Conservation (phyloP, 2,113 vertebrate genomes). For the Lasiurus cinereus region DNA sequence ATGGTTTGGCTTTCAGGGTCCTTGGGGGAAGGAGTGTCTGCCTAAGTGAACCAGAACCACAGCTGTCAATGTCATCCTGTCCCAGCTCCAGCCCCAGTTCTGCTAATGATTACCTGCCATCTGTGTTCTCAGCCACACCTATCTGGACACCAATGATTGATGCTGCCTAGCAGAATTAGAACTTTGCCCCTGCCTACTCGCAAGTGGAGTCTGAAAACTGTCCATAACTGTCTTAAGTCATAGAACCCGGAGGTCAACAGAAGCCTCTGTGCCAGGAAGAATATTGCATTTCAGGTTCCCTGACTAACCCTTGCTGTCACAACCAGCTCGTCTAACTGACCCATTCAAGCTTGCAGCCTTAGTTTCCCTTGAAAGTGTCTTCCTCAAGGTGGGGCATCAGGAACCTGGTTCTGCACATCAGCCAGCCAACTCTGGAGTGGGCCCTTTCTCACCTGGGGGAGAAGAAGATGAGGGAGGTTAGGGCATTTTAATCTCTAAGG, state of each 20-base stretch:
- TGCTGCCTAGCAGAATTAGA: constrained; percentile 58
- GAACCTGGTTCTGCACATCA: background rate
- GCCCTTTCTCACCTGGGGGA: background rate
- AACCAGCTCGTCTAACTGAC: background rate
- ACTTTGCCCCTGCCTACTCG: background rate
- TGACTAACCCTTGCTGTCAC: background rate
- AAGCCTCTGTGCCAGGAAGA: constrained; percentile 59
- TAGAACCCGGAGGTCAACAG: constrained; percentile 55
- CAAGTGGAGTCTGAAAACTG: constrained; percentile 42
- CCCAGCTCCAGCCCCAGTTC: background rate
- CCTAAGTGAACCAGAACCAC: background rate
- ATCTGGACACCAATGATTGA: constrained; percentile 55
- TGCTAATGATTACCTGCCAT: constrained; percentile 56
- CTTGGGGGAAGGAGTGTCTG: background rate
- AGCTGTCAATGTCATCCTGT: background rate
- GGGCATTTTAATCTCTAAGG: background rate
- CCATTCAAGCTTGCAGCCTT: background rate
- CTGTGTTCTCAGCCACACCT: constrained; percentile 68
- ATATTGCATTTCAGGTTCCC: constrained; percentile 66
- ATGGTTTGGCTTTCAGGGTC: background rate
- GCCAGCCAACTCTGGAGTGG: background rate
- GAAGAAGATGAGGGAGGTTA: background rate
- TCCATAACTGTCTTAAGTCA: constrained; percentile 62
- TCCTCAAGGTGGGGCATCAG: background rate
- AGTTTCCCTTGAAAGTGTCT: background rate